Base-by-base conservation (phyloP, 2,797 vertebrate species). In the Gymnopithys bicolor region DNA sequence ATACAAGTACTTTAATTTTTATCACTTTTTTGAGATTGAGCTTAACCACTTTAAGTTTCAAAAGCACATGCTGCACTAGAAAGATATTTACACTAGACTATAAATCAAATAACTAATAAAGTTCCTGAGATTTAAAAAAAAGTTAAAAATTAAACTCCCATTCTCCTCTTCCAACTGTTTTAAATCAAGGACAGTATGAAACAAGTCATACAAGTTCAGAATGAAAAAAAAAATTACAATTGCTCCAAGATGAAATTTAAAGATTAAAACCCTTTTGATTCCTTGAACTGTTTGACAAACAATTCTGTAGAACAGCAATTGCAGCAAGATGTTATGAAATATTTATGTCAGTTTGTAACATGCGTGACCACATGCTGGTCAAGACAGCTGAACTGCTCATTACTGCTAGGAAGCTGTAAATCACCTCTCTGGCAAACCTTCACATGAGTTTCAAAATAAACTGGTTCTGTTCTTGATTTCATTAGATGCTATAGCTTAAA, bases 351-450 rank as follows among this genome's bases (percentile, higher is more conserved):
- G 41, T 71, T 62, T 82, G 46, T 58, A 87, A 81, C 68, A 89
- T 22, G 80, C 30, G 30, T 91, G 86, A 94, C 74, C 90, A 71
- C 84, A 78, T 30, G 70, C 35, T 35, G 48, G 88, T 91, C 87
- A 95, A 95, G 89, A 62, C 68, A 94, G 91, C 77, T 82, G 89
- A 96, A 79, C 70, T 79, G 70, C 74, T 95, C 69, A 32, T 89
- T 82, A 76, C 30, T 71, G 51, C 45, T 93, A 90, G 95, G 94
- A 95, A 97, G 91, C 92, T 86, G 59, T 96, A 96, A 97, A 89
- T 97, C 83, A 35, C 35, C 53, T 66, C 68, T 67, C 85, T 97
- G 97, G 97, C 82, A 94, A 97, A 95, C 55, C 79, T 97, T 93
- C 94, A 94, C 35, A 74, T 76, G 67, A 78, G 23, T 90, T 95